Conservation (phyloP, 2,797 vertebrate species). For the Catharus ustulatus region DNA sequence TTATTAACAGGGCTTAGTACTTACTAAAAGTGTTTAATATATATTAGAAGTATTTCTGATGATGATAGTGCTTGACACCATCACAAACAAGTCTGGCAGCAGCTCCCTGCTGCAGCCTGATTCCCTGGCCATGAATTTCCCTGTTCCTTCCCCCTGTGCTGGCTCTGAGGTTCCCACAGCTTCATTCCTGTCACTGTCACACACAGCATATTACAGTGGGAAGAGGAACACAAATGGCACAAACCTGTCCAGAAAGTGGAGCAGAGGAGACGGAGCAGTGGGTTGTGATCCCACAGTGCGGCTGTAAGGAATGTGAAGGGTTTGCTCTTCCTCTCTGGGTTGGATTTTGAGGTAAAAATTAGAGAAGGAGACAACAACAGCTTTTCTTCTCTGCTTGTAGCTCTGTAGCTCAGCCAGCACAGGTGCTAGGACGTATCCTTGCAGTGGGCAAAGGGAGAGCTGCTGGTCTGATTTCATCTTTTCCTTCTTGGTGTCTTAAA, state of each 20-base stretch:
- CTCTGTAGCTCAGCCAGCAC: not conserved
- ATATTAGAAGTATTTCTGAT: not conserved
- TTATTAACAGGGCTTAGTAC: not conserved
- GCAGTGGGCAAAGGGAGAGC: not conserved
- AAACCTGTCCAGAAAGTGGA: not conserved
- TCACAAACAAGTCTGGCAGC: not conserved
- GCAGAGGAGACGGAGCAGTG: not conserved
- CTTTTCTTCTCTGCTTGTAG: not conserved
- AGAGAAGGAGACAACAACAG: not conserved
- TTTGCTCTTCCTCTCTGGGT: not conserved
- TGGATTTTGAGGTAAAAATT: not conserved
- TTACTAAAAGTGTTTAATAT: not conserved
- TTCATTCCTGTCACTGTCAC: not conserved
- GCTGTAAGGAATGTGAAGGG: not conserved
- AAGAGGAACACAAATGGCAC: not conserved
- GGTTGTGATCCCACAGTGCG: accelerated
- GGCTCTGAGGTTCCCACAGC: not conserved
- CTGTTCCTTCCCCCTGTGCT: not conserved
- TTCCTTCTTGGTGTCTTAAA: not conserved
- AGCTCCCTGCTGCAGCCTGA: not conserved
- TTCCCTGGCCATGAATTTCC: not conserved
- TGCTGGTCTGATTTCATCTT: not conserved
- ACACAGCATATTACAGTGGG: not conserved
- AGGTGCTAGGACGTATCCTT: not conserved
- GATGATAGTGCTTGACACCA: not conserved